Evolutionary conservation across 2,113 vertebrate species (phyloP).

Genomic region (Sebastes fasciatus): DNA sequence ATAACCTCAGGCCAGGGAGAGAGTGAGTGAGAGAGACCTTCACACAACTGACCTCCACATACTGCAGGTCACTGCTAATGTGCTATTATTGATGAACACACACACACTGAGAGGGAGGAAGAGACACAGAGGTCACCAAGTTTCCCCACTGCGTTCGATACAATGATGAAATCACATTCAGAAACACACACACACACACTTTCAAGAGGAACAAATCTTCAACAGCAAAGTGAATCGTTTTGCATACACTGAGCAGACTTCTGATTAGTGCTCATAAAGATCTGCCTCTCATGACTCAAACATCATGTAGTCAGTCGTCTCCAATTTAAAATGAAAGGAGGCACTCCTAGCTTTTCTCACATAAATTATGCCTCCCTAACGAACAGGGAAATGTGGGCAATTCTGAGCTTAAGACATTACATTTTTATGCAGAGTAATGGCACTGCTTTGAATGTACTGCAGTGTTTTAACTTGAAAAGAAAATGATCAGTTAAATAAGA

Average conservation of each 20-base stretch:
- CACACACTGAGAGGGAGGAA: background rate
- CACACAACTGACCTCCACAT: constrained; percentile 32
- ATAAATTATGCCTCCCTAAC: constrained; percentile 50
- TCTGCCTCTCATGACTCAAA: constrained; percentile 21
- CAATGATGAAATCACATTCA: constrained; percentile 3
- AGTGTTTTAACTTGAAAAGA: constrained; percentile 13
- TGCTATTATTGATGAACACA: constrained; percentile 21
- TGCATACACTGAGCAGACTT: constrained; percentile 1
- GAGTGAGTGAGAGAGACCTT: constrained; percentile 10
- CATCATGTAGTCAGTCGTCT: constrained; percentile 31
- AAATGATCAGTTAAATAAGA: constrained; percentile 8
- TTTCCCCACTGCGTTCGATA: constrained; percentile 11
- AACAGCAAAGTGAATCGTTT: constrained; percentile 7
- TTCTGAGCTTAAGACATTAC: constrained; percentile 34
- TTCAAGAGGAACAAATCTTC: background rate
- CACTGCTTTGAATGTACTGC: background rate
- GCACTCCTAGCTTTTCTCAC: constrained; percentile 12
- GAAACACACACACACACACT: constrained; percentile 11
- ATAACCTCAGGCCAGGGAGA: constrained; percentile 15
- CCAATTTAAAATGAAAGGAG: constrained; percentile 35
- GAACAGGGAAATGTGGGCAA: constrained; percentile 39
- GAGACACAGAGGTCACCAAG: background rate
- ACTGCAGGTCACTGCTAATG: constrained; percentile 32
- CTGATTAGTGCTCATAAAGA: constrained; percentile 33
- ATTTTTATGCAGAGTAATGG: constrained; percentile 57